Percentiles rank a stretch among this genome's conserved stretches.
Evolutionary conservation across 2,888 invertebrate genomes (phyloP).

Genomic region (Monochamus alternatus): DNA sequence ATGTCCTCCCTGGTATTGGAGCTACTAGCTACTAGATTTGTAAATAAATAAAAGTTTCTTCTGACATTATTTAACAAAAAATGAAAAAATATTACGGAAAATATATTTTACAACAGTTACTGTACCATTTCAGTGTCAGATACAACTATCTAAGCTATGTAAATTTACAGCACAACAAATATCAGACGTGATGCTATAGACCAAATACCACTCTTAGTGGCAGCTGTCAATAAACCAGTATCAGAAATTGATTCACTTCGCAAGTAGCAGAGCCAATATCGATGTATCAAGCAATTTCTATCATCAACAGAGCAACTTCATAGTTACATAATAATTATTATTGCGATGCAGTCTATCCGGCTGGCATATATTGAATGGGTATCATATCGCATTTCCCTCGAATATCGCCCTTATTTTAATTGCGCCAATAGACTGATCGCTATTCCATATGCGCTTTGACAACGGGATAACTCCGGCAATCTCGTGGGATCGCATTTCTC

Average conservation of each 20-base stretch:
- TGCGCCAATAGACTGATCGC: neutral
- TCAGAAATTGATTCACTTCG: neutral
- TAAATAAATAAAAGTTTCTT: too few relatives aligned
- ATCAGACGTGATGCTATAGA: neutral
- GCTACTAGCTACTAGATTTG: too few relatives aligned
- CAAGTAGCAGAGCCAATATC: slow-evolving; percentile 9
- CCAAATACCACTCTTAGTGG: neutral
- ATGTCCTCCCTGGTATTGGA: too few relatives aligned
- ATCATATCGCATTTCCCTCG: neutral
- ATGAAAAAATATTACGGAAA: too few relatives aligned
- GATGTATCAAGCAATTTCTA: slow-evolving; percentile 1
- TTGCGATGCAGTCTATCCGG: neutral
- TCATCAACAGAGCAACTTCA: slow-evolving; percentile 11
- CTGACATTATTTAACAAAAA: too few relatives aligned
- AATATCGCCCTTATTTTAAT: slow-evolving; percentile 3
- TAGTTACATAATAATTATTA: neutral
- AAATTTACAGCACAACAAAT: neutral
- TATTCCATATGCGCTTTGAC: slow-evolving; percentile 17
- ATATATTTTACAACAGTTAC: too few relatives aligned
- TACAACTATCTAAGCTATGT: too few relatives aligned
- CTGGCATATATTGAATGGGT: neutral
- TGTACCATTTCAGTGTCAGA: too few relatives aligned
- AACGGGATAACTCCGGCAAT: neutral
- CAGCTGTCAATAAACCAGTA: neutral
- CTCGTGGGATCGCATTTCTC: neutral